These are phyloP conservation scores for Tympanoctomys barrerae DNA, from an alignment of 2,797 vertebrate genomes.

Conservation along the genomic window DNA sequence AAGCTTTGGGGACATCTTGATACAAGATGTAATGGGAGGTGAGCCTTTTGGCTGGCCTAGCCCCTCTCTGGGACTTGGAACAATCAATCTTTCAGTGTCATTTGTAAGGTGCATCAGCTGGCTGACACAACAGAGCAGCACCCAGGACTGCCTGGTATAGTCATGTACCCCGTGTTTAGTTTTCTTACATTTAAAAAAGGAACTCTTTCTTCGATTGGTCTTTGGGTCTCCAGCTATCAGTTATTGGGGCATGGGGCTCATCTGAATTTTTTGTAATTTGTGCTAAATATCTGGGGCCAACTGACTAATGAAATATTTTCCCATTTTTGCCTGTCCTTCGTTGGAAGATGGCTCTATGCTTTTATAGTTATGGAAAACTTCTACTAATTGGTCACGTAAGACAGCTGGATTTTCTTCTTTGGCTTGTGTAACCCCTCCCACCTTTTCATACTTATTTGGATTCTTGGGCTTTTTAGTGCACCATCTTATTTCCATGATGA, in stretches of 20 bases:
- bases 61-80: not conserved
- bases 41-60: not conserved
- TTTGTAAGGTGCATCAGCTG: not conserved
- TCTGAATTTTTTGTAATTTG: not conserved
- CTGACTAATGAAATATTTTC: not conserved
- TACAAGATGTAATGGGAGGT: not conserved
- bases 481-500: not conserved
- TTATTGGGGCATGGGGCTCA: not conserved
- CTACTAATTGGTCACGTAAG: not conserved
- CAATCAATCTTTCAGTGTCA: not conserved
- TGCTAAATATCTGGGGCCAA: not conserved
- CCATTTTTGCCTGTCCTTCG: not conserved
- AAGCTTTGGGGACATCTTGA: not conserved
- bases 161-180: not conserved
- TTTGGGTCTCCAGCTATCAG: not conserved
- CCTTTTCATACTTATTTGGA: not conserved
- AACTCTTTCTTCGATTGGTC: not conserved
- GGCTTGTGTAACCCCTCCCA: not conserved
- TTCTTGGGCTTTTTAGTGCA: not conserved
- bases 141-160: not conserved
- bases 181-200: not conserved
- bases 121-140: not conserved
- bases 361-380: not conserved
- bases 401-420: not conserved
- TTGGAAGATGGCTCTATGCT: not conserved